These are phyloP conservation scores for Numida meleagris DNA, from an alignment of 2,113 vertebrate species.

Conservation along the genomic window DNA sequence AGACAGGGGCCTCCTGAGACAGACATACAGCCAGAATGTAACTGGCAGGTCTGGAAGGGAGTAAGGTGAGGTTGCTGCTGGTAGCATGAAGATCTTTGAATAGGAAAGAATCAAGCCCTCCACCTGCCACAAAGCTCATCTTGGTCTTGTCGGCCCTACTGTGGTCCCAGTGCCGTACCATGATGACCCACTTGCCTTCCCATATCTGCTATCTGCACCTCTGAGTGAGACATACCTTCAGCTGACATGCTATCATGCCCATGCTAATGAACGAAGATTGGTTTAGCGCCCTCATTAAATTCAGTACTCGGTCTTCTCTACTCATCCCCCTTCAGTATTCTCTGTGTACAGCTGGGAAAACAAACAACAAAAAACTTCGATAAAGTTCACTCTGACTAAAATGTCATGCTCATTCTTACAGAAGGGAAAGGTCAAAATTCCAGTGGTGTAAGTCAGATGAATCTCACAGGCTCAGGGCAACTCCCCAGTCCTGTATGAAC, in stretches of 20 bases:
- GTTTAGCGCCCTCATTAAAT: background rate
- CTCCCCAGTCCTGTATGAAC: background rate
- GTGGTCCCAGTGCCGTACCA: fast-evolving
- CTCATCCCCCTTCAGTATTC: background rate
- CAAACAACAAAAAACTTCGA: background rate
- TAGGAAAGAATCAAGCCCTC: background rate
- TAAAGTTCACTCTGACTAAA: background rate
- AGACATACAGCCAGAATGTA: no score
- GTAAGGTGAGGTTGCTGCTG: background rate
- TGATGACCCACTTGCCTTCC: background rate
- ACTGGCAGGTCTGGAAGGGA: background rate
- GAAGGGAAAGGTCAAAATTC: background rate
- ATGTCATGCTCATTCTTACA: fast-evolving
- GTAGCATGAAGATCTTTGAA: fast-evolving
- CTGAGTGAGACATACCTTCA: background rate
- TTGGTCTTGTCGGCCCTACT: background rate
- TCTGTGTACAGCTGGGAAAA: no score
- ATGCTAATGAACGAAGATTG: background rate
- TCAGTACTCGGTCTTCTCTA: no score
- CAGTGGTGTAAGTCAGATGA: background rate
- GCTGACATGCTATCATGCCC: background rate
- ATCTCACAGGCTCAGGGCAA: background rate
- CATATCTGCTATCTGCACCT: background rate
- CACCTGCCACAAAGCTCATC: background rate
- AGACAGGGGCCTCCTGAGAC: background rate